These are phyloP conservation scores for Pyrocephalus nanus DNA, from an alignment of 2,797 vertebrate species.

Conservation along the genomic window DNA sequence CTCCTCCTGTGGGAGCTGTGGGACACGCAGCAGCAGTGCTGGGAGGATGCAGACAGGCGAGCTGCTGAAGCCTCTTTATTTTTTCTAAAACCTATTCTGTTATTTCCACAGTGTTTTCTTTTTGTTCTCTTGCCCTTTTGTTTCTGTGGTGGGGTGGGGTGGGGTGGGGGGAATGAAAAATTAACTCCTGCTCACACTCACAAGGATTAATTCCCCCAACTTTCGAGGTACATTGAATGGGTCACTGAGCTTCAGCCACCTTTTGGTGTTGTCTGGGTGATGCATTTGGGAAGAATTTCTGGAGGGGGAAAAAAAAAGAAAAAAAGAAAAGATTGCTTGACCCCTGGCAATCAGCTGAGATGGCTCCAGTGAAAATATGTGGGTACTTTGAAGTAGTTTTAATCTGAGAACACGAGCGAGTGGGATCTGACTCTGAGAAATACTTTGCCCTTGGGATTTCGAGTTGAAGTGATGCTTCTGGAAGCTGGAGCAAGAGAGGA, in stretches of 20 bases:
- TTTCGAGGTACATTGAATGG: conserved; percentile 71
- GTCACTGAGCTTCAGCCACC: conserved; percentile 75
- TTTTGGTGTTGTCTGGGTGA: conserved; percentile 74
- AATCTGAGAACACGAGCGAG: not conserved
- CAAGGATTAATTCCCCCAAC: conserved; percentile 65
- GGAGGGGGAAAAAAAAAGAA: not conserved
- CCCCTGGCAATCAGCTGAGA: conserved; percentile 47
- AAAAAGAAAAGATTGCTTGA: not conserved
- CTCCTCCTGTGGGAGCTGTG: not conserved
- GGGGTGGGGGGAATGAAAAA: conserved; percentile 55
- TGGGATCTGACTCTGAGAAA: not conserved
- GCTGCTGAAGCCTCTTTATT: not conserved
- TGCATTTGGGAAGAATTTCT: conserved; percentile 59
- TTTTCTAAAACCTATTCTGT: conserved; percentile 25
- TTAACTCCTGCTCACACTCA: conserved; percentile 68
- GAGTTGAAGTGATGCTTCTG: not conserved
- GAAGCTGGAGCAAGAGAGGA: not conserved
- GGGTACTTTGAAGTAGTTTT: not conserved
- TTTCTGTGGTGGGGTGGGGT: not conserved
- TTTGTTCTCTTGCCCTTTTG: conserved; percentile 54
- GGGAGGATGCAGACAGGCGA: not conserved
- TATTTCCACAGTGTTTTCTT: conserved; percentile 13
- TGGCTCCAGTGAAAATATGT: not conserved
- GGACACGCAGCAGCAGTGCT: not conserved
- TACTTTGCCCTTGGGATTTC: not conserved